A percentile compares a stretch with the other conserved stretches of the same genome.
Conservation (phyloP, 2,113 vertebrate genomes). For the Gambusia holbrooki region DNA sequence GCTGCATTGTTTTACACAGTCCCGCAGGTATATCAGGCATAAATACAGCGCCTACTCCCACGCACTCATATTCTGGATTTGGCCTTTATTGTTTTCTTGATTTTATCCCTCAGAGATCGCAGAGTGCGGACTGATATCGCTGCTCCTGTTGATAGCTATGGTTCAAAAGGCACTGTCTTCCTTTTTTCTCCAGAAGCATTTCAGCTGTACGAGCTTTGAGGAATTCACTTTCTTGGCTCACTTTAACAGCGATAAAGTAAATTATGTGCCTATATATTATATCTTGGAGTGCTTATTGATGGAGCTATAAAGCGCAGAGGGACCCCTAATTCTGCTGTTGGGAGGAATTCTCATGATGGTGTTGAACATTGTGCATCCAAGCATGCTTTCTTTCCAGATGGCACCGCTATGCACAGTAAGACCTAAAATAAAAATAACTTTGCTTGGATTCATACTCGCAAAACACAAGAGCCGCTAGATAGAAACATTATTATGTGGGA, state of each 20-base stretch:
- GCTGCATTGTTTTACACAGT: constrained; percentile 60
- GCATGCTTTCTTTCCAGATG: not conserved
- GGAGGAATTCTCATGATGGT: not conserved
- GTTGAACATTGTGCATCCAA: not conserved
- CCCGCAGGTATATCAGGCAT: constrained; percentile 50
- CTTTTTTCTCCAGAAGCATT: not conserved
- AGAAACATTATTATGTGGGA: not conserved
- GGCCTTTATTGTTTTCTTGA: constrained; percentile 21
- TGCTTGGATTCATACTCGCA: not conserved
- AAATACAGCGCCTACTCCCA: constrained; percentile 22
- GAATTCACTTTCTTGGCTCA: not conserved
- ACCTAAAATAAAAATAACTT: not conserved
- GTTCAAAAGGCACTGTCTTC: not conserved
- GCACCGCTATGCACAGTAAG: not conserved
- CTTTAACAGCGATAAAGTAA: not conserved
- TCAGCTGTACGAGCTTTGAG: not conserved
- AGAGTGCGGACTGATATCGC: not conserved
- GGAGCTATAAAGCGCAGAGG: not conserved
- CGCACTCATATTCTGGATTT: not conserved
- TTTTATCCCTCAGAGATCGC: constrained; percentile 9
- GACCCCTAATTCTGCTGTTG: not conserved
- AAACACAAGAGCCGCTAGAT: not conserved
- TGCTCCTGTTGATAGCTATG: not conserved
- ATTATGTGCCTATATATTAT: not conserved
- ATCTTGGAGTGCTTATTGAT: not conserved